Evolutionary conservation across 2,888 invertebrate genomes (phyloP).

Genomic region (Cepaea hortensis): DNA sequence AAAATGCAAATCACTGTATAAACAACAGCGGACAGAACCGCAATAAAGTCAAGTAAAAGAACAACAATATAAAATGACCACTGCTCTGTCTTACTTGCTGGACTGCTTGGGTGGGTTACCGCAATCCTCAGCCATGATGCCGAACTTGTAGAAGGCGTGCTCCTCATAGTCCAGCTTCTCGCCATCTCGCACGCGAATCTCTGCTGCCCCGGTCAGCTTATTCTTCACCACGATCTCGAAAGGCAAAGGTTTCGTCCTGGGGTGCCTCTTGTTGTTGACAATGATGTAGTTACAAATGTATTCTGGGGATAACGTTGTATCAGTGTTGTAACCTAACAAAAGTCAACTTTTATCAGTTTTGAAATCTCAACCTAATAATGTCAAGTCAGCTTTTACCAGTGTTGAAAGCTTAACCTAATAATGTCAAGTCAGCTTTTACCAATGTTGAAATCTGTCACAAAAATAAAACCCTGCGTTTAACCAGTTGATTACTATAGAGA

Average conservation of each 20-base stretch:
- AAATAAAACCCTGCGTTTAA: too few species aligned
- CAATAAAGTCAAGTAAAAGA: neutral
- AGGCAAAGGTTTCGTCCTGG: slow-evolving; percentile 60
- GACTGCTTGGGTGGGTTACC: slow-evolving; percentile 72
- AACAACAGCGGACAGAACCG: too few species aligned
- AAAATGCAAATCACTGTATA: too few species aligned
- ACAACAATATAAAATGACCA: too few species aligned
- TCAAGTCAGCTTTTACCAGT: too few species aligned
- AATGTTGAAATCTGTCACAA: too few species aligned
- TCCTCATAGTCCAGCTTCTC: slow-evolving; percentile 91
- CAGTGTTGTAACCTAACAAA: neutral
- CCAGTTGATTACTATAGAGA: too few species aligned
- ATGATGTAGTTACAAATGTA: slow-evolving; percentile 72
- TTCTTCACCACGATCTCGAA: slow-evolving; percentile 68
- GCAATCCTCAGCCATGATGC: slow-evolving; percentile 94
- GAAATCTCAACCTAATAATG: too few species aligned
- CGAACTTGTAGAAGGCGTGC: slow-evolving; percentile 94
- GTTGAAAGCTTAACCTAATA: too few species aligned
- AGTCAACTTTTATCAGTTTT: too few species aligned
- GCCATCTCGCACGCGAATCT: slow-evolving; percentile 67
- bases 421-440: too few species aligned
- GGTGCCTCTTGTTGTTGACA: slow-evolving; percentile 52
- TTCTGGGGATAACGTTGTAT: slow-evolving; percentile 55
- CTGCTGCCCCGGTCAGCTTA: slow-evolving; percentile 68
- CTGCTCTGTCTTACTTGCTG: slow-evolving; percentile 37